phyloP scores from a whole-genome alignment of 2,797 vertebrate genomes.

The Megaceryle alcyon region DNA sequence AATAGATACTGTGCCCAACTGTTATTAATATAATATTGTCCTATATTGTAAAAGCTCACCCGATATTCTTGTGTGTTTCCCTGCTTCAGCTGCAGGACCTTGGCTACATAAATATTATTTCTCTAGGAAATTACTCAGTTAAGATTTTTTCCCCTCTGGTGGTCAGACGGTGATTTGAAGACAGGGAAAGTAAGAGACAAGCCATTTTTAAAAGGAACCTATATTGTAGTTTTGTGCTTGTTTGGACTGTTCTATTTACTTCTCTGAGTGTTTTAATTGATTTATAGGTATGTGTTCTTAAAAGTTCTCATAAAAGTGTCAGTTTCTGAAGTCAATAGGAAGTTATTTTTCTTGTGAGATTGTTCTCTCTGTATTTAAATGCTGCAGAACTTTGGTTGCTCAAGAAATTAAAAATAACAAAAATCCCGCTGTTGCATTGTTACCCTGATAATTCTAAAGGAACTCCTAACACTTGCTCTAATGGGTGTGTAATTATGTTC shows the following conservation, averaged over 20 bases:
- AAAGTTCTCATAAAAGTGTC: constrained; percentile 34
- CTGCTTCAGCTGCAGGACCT: neutral
- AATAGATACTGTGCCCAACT: neutral
- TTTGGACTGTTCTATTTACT: constrained; percentile 54
- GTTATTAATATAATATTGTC: neutral
- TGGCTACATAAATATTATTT: constrained; percentile 12
- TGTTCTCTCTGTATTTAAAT: constrained; percentile 39
- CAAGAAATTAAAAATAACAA: constrained; percentile 18
- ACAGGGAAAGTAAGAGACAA: neutral
- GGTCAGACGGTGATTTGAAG: constrained; percentile 25
- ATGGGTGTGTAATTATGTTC: neutral
- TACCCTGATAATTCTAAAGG: neutral
- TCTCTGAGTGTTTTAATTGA: constrained; percentile 37
- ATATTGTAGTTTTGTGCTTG: neutral
- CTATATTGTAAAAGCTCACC: neutral
- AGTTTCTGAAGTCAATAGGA: constrained; percentile 3
- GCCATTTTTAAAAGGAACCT: constrained; percentile 33
- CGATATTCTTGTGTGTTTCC: neutral
- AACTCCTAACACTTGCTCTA: neutral
- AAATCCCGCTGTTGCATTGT: neutral
- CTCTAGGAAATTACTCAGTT: constrained; percentile 37
- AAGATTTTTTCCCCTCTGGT: neutral
- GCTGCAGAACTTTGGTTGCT: constrained; percentile 1
- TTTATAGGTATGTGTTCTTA: neutral
- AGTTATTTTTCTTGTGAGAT: constrained; percentile 22